Base-by-base conservation (phyloP, 2,797 vertebrate species). In the Gallinago nigripennis region DNA sequence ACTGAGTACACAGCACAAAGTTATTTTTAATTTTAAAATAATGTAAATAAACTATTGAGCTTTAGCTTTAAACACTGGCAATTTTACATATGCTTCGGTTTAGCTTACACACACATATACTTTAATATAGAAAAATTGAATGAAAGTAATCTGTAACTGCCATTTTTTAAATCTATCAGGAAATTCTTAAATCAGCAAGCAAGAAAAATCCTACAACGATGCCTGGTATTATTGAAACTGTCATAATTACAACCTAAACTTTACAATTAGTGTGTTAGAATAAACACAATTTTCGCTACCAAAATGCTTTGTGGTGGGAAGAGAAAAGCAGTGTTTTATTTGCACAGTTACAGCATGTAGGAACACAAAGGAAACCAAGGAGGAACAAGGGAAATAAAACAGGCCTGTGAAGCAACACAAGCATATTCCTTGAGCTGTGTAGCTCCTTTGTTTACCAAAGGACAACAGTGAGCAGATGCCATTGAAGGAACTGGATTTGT, bases 361-460 rank as follows among this genome's bases (percentile, higher is more conserved):
- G n/a, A 82, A 68, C 12, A 81, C 48, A 77, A 65, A 89, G 60
- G 51, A 71, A 82, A 57, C 11, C 1, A 3, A 31, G 35, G 54
- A 84, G 35, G 45, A 90, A 58, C 21, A 73, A 84, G 39, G 71
- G 53, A 73, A 90, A 76, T 20, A 82, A 33, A 84, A 54, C 11
- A 73, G 83, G 48, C 41, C 86, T 50, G 66, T 39, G 56, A 77
- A 94, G 43, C 68, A 83, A 71, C 50, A 88, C 27, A 24, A 81
- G 51, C 51, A 35, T 2, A 28, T 46, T 87, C 60, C 66, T 48
- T 30, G 60, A 92, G 90, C 75, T 75, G 58, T 2, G 56, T 33
- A 68, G 35, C 68, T 87, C 45, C 84, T 93, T 80, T 91, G 82
- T 92, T 94, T 85, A 92, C 45, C 27, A n/a, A 76, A 70, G 63